These are phyloP conservation scores for Adelosebastes latens DNA, from an alignment of 2,797 vertebrate genomes.

Conservation along the genomic window DNA sequence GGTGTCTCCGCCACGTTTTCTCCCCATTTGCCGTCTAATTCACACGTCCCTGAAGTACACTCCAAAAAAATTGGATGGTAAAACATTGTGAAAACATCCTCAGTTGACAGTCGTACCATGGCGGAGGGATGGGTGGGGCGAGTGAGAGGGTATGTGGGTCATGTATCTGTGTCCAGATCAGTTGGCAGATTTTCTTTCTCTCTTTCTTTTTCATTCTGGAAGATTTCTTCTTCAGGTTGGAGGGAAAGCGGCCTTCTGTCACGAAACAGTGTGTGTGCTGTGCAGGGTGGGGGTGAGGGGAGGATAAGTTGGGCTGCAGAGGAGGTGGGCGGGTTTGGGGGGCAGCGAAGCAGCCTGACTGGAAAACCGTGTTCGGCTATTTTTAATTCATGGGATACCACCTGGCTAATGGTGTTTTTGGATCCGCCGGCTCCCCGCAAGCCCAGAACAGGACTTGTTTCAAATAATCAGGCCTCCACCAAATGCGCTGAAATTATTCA, in stretches of 20 bases:
- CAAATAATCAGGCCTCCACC: conserved; percentile 74
- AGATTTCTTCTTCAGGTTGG: conserved; percentile 69
- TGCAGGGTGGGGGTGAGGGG: background rate
- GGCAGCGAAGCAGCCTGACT: conserved; percentile 83
- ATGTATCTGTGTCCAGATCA: conserved; percentile 68
- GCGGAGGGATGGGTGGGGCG: conserved; percentile 33
- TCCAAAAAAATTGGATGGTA: conserved; percentile 71
- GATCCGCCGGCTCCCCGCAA: conserved; percentile 82
- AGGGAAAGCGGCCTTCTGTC: conserved; percentile 66
- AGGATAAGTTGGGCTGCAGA: conserved; percentile 1
- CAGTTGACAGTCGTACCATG: conserved; percentile 60
- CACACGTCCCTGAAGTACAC: conserved; percentile 81
- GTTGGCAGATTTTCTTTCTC: conserved; percentile 46
- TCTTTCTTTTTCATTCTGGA: conserved; percentile 42
- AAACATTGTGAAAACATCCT: conserved; percentile 84
- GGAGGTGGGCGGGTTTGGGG: conserved; percentile 19
- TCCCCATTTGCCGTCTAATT: conserved; percentile 82
- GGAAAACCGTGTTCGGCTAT: conserved; percentile 94
- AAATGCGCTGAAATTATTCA: conserved; percentile 81
- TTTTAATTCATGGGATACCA: conserved; percentile 96
- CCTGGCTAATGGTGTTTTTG: conserved; percentile 97
- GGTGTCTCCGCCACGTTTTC: conserved; percentile 79
- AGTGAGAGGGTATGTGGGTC: conserved; percentile 60
- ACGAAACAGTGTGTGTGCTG: conserved; percentile 49
- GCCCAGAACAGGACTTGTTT: conserved; percentile 77